phyloP scores from a whole-genome alignment of 2,797 vertebrate genomes.

The Labroides dimidiatus region DNA sequence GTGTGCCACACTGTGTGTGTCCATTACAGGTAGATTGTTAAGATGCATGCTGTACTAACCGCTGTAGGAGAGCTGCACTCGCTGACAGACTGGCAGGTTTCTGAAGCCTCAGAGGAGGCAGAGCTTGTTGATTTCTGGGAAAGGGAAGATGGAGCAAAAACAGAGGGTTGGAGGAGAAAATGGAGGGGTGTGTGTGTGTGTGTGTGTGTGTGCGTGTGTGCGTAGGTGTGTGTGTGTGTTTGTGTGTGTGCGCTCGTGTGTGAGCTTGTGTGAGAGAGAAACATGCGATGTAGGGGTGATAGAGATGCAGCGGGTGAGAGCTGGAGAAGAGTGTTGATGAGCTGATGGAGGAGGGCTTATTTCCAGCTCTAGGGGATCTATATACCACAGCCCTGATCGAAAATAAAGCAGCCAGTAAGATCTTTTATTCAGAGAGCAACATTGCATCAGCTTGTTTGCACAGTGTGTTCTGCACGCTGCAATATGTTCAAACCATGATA shows the following conservation, averaged over 20 bases:
- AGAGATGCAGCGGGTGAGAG: constrained; percentile 27
- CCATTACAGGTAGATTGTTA: constrained; percentile 21
- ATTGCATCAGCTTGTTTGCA: constrained; percentile 59
- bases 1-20: constrained; percentile 32
- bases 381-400: constrained; percentile 37
- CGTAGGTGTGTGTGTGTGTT: too few species aligned
- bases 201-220: constrained; percentile 8
- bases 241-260: too few species aligned
- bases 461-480: constrained; percentile 39
- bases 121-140: constrained; percentile 98
- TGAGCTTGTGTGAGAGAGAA: neutral
- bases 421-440: constrained; percentile 65
- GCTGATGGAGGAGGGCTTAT: constrained; percentile 45
- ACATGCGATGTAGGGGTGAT: constrained; percentile 29
- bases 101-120: constrained; percentile 96
- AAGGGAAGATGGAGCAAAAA: constrained; percentile 57
- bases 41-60: constrained; percentile 87
- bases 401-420: constrained; percentile 61
- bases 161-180: constrained; percentile 46
- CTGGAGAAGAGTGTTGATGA: constrained; percentile 50
- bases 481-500: constrained; percentile 45
- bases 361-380: constrained; percentile 44
- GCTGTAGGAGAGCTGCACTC: constrained; percentile 98
- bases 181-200: constrained; percentile 23
- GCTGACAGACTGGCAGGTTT: constrained; percentile 97